Evolutionary conservation across 2,797 vertebrate genomes (phyloP), one percentile per base, ranked within the genome.

Genomic region (Thripadectes ignobilis): DNA sequence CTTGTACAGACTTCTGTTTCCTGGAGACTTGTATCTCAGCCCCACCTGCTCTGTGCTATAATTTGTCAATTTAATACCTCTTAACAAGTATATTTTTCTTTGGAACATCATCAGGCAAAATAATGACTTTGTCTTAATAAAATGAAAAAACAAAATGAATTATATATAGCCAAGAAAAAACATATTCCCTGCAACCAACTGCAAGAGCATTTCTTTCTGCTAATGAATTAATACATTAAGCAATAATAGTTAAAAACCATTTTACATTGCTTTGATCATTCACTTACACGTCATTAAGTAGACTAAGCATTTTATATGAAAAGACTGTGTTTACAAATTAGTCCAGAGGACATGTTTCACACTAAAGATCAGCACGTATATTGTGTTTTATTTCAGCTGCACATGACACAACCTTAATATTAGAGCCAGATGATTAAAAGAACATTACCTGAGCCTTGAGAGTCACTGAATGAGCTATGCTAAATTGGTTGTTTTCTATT

Each of bases 401-500:
- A 97, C 96, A 98, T 98, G 98, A 98, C 97, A 98, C 97, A 97
- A 97, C 97, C 97, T 98, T 98, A 98, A 98, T 98, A 98, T 98
- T 98, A 97, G 97, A 98, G 98, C 93, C 97, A 98, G 98, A 99
- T 99, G 99, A 99, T 99, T 99, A 99, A 99, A 99, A 99, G 98
- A 99, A 98, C 98, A 99, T 99, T 99, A 99, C 99, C 99, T 99
- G 99, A 97, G 98, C 98, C 97, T 94, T 97, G 98, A 98, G 98
- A 99, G 98, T 99, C 98, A 98, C 99, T 98, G 99, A 99, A 99
- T 98, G 99, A 99, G 99, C 98, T 97, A 98, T 99, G 98, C 98
- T 99, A 99, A 99, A 99, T 99, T 99, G 98, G 98, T 98, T 99
- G 98, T 99, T 99, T 99, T 99, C 99, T 98, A 97, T 98, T 98